Percentiles rank a stretch among this genome's conserved stretches.
phyloP scores from a whole-genome alignment of 2,797 vertebrate genomes.

The Gephyroberyx darwinii region DNA sequence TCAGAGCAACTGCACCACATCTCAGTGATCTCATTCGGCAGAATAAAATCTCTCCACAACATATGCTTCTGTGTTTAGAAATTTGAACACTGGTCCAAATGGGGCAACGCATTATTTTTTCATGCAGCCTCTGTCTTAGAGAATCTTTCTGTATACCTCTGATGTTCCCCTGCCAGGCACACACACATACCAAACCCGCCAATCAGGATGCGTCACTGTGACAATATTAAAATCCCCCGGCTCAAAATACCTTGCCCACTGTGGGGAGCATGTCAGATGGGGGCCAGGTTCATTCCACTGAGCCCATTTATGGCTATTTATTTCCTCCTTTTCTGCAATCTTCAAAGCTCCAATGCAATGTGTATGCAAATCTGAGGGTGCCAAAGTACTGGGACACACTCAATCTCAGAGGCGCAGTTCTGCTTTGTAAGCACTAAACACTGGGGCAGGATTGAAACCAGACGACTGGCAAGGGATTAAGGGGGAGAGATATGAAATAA shows the following conservation, averaged over 20 bases:
- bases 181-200: conserved; percentile 54
- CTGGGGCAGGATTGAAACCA: conserved; percentile 69
- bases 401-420: conserved; percentile 68
- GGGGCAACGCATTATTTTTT: conserved; percentile 43
- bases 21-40: conserved; percentile 33
- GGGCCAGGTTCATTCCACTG: conserved; percentile 67
- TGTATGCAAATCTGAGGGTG: conserved; percentile 76
- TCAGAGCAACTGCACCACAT: conserved; percentile 28
- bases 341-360: conserved; percentile 71
- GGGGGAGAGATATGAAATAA: conserved; percentile 76
- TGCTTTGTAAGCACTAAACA: conserved; percentile 80
- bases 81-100: conserved; percentile 51
- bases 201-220: conserved; percentile 59
- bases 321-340: conserved; percentile 66
- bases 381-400: conserved; percentile 68
- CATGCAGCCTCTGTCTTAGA: conserved; percentile 43
- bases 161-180: conserved; percentile 51
- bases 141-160: conserved; percentile 45
- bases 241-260: conserved; percentile 49
- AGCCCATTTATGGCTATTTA: conserved; percentile 73
- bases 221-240: conserved; percentile 59
- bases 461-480: conserved; percentile 73
- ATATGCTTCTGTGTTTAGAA: conserved; percentile 27
- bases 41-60: conserved; percentile 1
- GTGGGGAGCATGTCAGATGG: conserved; percentile 54